Base-by-base conservation (phyloP, 2,797 vertebrate species). In the Dendrocincla fuliginosa region DNA sequence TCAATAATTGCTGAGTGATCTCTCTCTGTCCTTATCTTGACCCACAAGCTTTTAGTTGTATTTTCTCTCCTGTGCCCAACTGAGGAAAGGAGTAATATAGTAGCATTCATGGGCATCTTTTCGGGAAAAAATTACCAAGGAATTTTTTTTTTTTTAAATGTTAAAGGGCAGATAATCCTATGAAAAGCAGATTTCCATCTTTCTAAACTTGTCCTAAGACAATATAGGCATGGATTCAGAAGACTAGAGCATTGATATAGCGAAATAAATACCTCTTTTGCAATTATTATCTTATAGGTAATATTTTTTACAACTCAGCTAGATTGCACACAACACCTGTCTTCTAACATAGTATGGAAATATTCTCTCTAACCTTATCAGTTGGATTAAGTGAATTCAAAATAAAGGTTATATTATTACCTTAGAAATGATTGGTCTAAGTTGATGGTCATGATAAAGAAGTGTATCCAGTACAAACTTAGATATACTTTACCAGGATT, bases 21-120 rank as follows among this genome's bases (percentile, higher is more conserved):
- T 47, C 39, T 47, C 18, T 17, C 10, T 53, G 25, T 41, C 4
- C 13, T 53, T 53, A 52, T 41, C 44, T 52, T 41, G 20, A 78
- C 12, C 4, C 15, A 46, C 0, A 0, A 70, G 17, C 10, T 7
- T 52, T 84, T 77, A 2, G 6, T 8, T 77, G 39, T 32, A 20
- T 65, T 71, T 65, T 71, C 6, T 78, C 10, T 46, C 8, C 22
- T 5, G 4, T 35, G n/a, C 23, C 25, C 80, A 71, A 5, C 39
- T 71, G 59, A 33, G 16, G 24, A 76, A 10, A 20, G 44, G 12
- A 77, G 30, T 52, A 30, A 39, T 46, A 84, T 4, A 84, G 14
- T 11, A 57, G 24, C 22, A 65, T 52, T 32, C 0, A 0, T 47
- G 18, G 25, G 5, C 8, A 52, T 27, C 14, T 16, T 76, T 79